Evolutionary conservation across 2,113 vertebrate genomes (phyloP), one percentile per base, ranked within the genome.

Genomic region (Poecile atricapillus): DNA sequence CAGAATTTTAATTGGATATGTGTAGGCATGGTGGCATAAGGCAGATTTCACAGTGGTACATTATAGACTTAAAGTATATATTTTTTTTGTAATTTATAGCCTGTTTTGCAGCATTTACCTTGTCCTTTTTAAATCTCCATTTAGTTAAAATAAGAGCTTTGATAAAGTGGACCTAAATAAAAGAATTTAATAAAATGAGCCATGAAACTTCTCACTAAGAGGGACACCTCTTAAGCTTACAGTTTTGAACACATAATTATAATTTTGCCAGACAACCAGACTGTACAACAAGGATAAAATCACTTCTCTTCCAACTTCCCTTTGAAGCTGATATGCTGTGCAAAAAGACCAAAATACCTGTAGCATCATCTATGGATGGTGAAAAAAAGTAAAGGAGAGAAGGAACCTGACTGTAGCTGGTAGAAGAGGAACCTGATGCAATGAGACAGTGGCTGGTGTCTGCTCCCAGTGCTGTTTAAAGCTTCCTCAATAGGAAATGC

Each of bases 1-100:
- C 67, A 94, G 86, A 93, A 96, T 96, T 97, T 97, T 96, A 96
- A 96, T 93, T 95, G 83, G 83, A 27, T 89, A 43, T 88, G 86
- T 95, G 95, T 96, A 95, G 96, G 94, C 94, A 95, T 88, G 56
- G 90, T 93, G 90, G 79, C 95, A 93, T 93, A 93, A 94, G 75
- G 55, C 74, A 89, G 19, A 83, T 90, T 89, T 84, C 68, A 64
- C 67, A 93, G 90, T 41, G 83, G 53, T 94, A 83, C 52, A 4
- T 89, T 91, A 65, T 50, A 90, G 75, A 84, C 80, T 86, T 87
- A 11, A 75, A 92, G n/a, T 81, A 85, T 90, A 53, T 89, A 20
- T 46, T 82, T 70, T 70, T 39, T 74, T 89, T 94, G 37, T 60
- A 74, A 74, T 93, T 90, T 89, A 56, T 15, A 67, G 59, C 43